Evolutionary conservation across 2,113 vertebrate species (phyloP), one percentile per base, ranked within the genome.

Genomic region (Rafetus swinhoei): DNA sequence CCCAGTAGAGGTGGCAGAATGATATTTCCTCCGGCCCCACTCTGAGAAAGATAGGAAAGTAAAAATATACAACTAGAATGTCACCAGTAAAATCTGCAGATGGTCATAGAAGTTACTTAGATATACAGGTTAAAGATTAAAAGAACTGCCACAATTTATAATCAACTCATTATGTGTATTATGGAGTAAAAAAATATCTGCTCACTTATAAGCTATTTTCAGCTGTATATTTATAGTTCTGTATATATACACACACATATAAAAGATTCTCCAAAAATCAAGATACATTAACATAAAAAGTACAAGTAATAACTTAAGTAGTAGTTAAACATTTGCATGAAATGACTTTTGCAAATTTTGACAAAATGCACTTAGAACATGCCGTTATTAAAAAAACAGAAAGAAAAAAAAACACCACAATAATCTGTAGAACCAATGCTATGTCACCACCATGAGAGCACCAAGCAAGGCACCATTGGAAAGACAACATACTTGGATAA

Each of bases 381-480:
- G 97, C 93, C 87, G 83, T 97, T 98, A 96, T 91, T 97, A 32
- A 9, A 87, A 9, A 96, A 86, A 89, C 87, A 86, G 88, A 45
- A 84, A 90, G 83, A 88, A 82, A 22, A 82, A 93, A 96, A 95
- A 97, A 94, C 97, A 98, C 97, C 98, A 98, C 98, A 98, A 97
- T 83, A 97, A 94, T 98, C 96, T 95, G 98, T 98, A 98, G 98
- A 98, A 98, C 98, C 98, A 97, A 98, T 92, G 93, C 95, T 97
- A 97, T 98, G 96, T 98, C 95, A 98, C 98, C 98, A 98, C 93
- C 96, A 98, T 98, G 97, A 98, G 97, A 98, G 98, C 98, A 98
- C 98, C 97, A 97, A 98, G 98, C 98, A 99, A 99, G 99, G 99
- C 99, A 99, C 99, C 99, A 98, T 98, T 98, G 98, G 98, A 98